phyloP scores from a whole-genome alignment of 2,797 vertebrate species.

The Monodelphis domestica region DNA sequence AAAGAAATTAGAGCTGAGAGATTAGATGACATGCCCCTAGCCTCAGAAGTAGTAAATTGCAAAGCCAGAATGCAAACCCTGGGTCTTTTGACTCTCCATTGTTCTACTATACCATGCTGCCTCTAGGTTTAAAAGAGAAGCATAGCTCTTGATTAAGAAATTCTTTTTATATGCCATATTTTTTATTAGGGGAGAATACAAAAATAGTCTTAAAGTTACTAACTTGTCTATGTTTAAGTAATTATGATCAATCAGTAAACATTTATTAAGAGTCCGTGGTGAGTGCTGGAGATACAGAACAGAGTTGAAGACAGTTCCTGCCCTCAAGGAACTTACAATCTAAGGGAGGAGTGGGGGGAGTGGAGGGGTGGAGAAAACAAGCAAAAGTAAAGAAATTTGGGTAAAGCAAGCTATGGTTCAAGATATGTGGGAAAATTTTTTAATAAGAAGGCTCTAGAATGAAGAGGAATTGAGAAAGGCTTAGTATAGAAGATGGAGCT shows the following conservation, averaged over 20 bases:
- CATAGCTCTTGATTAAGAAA: slow-evolving; percentile 34
- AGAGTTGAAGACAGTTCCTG: background rate
- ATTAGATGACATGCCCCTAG: background rate
- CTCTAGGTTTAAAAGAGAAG: slow-evolving; percentile 36
- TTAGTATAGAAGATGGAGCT: background rate
- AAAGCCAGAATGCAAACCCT: background rate
- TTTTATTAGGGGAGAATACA: slow-evolving; percentile 29
- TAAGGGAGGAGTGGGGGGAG: too few relatives aligned
- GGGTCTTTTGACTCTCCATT: background rate
- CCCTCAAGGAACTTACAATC: background rate
- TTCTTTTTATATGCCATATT: slow-evolving; percentile 27
- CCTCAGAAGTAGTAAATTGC: background rate
- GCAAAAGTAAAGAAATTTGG: background rate
- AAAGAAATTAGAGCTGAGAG: background rate
- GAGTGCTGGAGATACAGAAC: background rate
- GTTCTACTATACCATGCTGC: background rate
- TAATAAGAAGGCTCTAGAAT: background rate
- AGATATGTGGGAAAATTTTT: background rate
- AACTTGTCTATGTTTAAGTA: slow-evolving; percentile 53
- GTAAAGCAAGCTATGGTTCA: background rate
- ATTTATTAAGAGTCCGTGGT: background rate
- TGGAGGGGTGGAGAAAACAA: background rate
- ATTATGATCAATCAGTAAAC: background rate
- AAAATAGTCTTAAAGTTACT: slow-evolving; percentile 1
- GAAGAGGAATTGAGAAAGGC: background rate